These are phyloP conservation scores for Pollicipes pollicipes DNA, from an alignment of 1,140 invertebrate species.

Conservation along the genomic window DNA sequence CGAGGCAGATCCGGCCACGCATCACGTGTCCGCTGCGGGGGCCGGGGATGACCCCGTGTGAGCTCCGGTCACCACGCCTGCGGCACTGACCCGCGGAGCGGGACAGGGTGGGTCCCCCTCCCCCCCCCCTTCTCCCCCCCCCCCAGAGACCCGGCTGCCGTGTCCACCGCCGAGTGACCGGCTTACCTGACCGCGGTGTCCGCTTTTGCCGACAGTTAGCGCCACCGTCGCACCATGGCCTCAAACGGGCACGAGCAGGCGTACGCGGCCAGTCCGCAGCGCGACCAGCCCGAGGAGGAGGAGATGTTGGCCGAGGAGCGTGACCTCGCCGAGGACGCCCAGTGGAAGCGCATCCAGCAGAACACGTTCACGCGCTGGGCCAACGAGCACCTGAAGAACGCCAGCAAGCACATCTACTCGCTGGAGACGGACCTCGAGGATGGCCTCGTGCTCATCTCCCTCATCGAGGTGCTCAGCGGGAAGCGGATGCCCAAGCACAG, in stretches of 20 bases:
- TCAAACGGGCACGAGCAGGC: neutral
- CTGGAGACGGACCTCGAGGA: constrained; percentile 71
- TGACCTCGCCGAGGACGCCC: constrained; percentile 74
- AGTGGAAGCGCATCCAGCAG: constrained; percentile 86
- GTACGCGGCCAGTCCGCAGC: neutral
- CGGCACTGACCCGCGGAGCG: no score
- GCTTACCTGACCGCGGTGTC: neutral
- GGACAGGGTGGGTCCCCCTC: no score
- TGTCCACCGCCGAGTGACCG: neutral
- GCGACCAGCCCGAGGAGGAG: constrained; percentile 36
- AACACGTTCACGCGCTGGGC: constrained; percentile 91
- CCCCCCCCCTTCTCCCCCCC: neutral
- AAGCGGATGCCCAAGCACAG: constrained; percentile 68
- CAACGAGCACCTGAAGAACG: constrained; percentile 75
- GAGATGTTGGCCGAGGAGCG: constrained; percentile 59
- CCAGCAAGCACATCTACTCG: constrained; percentile 55
- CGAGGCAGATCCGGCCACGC: no score
- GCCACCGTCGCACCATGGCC: neutral
- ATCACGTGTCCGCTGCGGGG: no score
- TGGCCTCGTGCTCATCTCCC: constrained; percentile 57
- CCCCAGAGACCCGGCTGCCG: no score
- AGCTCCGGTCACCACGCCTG: no score
- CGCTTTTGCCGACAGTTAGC: neutral
- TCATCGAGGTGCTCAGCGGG: constrained; percentile 72
- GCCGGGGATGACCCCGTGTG: no score